A percentile compares a stretch with the other conserved stretches of the same genome.
These are phyloP conservation scores for Mastigias papua DNA, from an alignment of 30 jellyfish, hydroid and myxozoan species.

Conservation along the genomic window DNA sequence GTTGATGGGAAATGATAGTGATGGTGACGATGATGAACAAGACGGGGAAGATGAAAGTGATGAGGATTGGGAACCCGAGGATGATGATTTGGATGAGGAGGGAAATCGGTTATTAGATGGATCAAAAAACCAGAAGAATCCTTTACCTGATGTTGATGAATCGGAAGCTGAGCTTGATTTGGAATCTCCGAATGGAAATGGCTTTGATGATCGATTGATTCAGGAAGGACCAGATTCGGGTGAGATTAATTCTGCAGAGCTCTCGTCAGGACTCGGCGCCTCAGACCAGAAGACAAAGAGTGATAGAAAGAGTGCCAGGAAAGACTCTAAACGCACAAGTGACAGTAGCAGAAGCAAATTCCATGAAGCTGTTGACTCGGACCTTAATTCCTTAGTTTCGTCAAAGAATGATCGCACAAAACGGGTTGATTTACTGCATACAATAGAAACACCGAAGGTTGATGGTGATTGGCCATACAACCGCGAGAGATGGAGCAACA, in stretches of 20 bases:
- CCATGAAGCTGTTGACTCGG: slow-evolving; percentile 33
- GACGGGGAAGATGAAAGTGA: slow-evolving; percentile 12
- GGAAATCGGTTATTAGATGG: not conserved
- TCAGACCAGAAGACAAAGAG: not conserved
- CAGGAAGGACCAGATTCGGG: not conserved
- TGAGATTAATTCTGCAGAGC: slow-evolving; percentile 3
- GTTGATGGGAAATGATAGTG: not conserved
- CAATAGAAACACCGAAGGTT: slow-evolving; percentile 12
- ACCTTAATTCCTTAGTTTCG: slow-evolving; percentile 19
- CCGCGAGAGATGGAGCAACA: slow-evolving; percentile 4
- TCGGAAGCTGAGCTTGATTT: not conserved
- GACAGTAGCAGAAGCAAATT: not conserved
- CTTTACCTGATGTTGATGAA: not conserved
- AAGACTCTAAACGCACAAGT: not conserved
- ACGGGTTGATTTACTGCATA: not conserved
- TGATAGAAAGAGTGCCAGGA: not conserved
- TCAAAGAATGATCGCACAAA: not conserved
- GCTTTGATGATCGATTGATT: slow-evolving; percentile 26
- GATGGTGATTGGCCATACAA: slow-evolving; percentile 82
- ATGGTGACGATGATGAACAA: slow-evolving; percentile 20
- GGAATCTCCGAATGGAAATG: slow-evolving; percentile 11
- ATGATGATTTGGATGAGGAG: slow-evolving; percentile 22
- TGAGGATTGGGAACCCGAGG: not conserved
- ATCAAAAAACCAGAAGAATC: not conserved
- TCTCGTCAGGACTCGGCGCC: not conserved